Conservation (phyloP, 2,888 invertebrate genomes). For the Glaucopsyche alexis region DNA sequence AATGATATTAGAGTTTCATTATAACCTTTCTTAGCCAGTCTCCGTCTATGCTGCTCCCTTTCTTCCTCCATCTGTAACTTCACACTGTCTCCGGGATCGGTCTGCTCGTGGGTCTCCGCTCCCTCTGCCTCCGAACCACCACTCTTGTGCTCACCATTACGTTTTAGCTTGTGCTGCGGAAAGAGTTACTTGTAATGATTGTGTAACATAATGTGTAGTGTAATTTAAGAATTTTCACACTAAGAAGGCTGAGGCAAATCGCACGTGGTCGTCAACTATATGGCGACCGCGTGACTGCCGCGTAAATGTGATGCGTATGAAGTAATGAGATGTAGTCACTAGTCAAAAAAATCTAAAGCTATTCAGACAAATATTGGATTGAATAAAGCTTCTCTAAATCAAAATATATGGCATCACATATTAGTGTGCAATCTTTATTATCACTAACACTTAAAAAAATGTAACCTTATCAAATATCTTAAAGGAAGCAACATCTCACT, state of each 20-base stretch:
- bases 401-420: background rate
- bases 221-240: too few species aligned
- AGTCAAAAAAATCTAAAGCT: background rate
- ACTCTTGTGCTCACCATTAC: slow-evolving; percentile 63
- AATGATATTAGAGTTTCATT: too few species aligned
- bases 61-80: slow-evolving; percentile 76
- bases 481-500: slow-evolving; percentile 34
- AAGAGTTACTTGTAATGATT: slow-evolving; percentile 8
- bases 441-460: background rate
- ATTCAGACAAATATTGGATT: background rate
- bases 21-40: slow-evolving; percentile 72
- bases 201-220: too few species aligned
- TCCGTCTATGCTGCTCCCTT: slow-evolving; percentile 63
- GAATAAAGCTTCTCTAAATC: background rate
- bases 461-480: background rate
- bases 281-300: too few species aligned
- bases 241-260: too few species aligned
- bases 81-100: slow-evolving; percentile 59
- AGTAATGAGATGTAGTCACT: slow-evolving; percentile 19
- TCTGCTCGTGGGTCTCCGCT: slow-evolving; percentile 43
- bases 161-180: slow-evolving; percentile 63
- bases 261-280: too few species aligned
- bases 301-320: background rate
- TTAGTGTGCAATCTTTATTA: background rate
- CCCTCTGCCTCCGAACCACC: slow-evolving; percentile 65